Conservation (phyloP, 2,797 vertebrate species). For the Synanceia verrucosa region DNA sequence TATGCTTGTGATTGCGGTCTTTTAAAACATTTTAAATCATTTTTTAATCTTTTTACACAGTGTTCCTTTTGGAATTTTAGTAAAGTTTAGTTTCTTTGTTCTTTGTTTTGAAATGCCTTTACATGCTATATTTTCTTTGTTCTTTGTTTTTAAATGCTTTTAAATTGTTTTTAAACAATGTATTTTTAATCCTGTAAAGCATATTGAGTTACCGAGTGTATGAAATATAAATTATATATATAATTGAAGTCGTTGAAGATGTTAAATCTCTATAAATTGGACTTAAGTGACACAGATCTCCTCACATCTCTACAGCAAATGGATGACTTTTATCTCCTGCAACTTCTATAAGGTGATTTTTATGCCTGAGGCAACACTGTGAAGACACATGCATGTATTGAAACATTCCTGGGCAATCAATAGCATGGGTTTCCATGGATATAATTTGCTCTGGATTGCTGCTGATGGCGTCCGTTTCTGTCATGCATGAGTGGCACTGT, state of each 20-base stretch:
- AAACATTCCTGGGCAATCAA: constrained; percentile 28
- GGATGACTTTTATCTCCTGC: constrained; percentile 5
- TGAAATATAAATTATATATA: no score
- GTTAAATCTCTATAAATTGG: constrained; percentile 30
- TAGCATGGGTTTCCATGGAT: constrained; percentile 23
- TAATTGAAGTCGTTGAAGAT: constrained; percentile 6
- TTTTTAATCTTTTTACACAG: no score
- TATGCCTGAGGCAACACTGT: constrained; percentile 9
- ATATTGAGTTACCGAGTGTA: no score
- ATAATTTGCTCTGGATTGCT: constrained; percentile 23
- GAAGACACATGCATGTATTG: neutral
- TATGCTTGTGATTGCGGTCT: no score
- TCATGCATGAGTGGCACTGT: constrained; percentile 7
- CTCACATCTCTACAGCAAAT: neutral
- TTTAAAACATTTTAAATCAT: no score
- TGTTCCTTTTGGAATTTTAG: no score
- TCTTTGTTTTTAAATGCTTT: no score
- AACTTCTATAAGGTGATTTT: neutral
- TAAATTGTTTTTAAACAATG: no score
- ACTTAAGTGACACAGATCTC: constrained; percentile 21
- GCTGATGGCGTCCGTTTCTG: constrained; percentile 38
- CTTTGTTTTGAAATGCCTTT: no score
- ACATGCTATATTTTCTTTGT: no score
- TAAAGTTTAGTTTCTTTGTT: no score
- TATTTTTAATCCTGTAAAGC: no score